Conservation (phyloP, 2,888 invertebrate genomes). For the Phorcus lineatus region DNA sequence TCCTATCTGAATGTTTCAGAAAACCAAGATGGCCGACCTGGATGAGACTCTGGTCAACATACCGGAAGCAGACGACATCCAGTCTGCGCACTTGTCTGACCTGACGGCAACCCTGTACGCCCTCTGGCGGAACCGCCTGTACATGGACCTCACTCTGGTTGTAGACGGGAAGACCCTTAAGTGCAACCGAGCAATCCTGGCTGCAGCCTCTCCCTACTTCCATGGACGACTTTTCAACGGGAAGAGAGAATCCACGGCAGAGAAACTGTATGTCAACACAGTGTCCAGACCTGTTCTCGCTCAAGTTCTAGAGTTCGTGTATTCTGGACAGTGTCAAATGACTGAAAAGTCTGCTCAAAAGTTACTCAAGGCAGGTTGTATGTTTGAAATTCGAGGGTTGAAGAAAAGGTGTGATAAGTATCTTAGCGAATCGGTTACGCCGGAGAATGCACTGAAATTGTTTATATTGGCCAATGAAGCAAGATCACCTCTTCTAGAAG, state of each 20-base stretch:
- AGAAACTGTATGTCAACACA: conserved; percentile 33
- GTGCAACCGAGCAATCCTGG: conserved; percentile 37
- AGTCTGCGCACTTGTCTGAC: conserved; percentile 32
- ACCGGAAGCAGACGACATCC: conserved; percentile 10
- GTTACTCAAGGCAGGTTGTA: conserved; percentile 86
- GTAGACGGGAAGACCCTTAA: conserved; percentile 33
- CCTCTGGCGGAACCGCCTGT: conserved; percentile 35
- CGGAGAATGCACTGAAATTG: conserved; percentile 88
- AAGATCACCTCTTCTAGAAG: conserved; percentile 18
- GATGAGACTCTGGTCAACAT: background rate
- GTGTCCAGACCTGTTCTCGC: conserved; percentile 85
- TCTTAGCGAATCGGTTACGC: conserved; percentile 82
- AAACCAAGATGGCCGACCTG: background rate
- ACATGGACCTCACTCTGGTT: conserved; percentile 39
- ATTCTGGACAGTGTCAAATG: conserved; percentile 86
- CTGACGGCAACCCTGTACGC: conserved; percentile 30
- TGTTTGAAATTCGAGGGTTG: conserved; percentile 87
- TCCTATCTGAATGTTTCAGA: too few species aligned
- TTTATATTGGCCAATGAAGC: conserved; percentile 81
- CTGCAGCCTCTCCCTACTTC: conserved; percentile 37
- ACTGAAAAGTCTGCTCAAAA: conserved; percentile 85
- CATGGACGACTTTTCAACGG: conserved; percentile 38
- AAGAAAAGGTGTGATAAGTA: conserved; percentile 87
- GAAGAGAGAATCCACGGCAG: conserved; percentile 29
- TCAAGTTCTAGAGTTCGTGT: conserved; percentile 88